Evolutionary conservation across 2,888 invertebrate species (phyloP), one percentile per base, ranked within the genome.

Genomic region (Linnaemya tessellans): DNA sequence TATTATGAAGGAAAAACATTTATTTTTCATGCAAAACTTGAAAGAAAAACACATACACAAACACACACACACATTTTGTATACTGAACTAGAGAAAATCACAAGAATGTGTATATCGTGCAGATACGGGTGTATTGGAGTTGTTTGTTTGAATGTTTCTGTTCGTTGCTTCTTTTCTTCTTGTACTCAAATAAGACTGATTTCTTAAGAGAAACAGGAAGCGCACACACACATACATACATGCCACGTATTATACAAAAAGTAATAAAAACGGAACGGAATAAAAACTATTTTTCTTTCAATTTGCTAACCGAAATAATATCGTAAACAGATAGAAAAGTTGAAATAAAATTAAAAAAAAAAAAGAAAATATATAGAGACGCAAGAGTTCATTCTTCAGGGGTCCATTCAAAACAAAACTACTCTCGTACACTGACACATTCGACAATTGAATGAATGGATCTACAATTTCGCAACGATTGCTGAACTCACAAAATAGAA

Each of bases 361-460:
- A 60, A 62, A 30, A 30, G 30, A 0, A 9, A 58, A 65, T n/a
- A 56, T 25, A 46, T 22, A 73, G 15, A 64, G 38, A 22, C 30
- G 35, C 10, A 67, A 43, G 25, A 75, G 49, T 35, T 64, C 54
- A 18, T 64, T 75, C 51, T 75, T 68, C 62, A 64, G 56, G 25
- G 25, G 70, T 49, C 75, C 70, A 77, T 82, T 82, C 70, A 77
- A 70, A 60, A 18, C 25, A 68, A 30, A 30, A 75, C 74, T 68
- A 51, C 68, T 68, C 25, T 75, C 43, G 30, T 81, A 62, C 51
- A 54, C 75, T 75, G 75, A 75, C 81, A 75, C 75, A 75, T 81
- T 81, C 81, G 81, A 81, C 75, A 81, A 81, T 81, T 75, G 75
- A 81, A 68, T 81, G 68, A 75, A 81, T 46, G 60, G 15, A 70